Percentiles rank a stretch among this genome's conserved stretches.
These are phyloP conservation scores for Julus scandinavius DNA, from an alignment of 2,888 invertebrate genomes.

Conservation along the genomic window DNA sequence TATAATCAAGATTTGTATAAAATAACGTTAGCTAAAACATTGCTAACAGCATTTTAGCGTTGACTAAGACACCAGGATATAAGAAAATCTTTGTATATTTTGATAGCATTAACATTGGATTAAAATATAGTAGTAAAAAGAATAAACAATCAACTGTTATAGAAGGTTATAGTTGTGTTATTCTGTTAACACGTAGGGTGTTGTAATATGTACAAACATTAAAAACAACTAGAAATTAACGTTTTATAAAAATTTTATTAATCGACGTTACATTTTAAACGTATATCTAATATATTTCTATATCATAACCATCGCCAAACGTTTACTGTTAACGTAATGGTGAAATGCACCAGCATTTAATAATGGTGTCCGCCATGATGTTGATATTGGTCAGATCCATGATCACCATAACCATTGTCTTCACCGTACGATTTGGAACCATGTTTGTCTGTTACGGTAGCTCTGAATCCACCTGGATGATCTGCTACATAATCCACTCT, in stretches of 20 bases:
- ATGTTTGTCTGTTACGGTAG: slow-evolving; percentile 54
- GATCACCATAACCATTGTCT: background rate
- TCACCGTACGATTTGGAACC: slow-evolving; percentile 52
- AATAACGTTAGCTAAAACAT: too few species aligned
- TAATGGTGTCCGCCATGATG: background rate
- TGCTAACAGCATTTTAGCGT: too few species aligned
- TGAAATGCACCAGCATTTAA: background rate
- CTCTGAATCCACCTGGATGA: slow-evolving; percentile 56
- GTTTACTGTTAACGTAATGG: background rate
- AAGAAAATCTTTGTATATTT: too few species aligned
- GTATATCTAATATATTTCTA: background rate
- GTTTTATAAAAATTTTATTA: background rate
- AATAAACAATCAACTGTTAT: too few species aligned
- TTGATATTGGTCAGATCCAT: background rate
- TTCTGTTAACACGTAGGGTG: too few species aligned
- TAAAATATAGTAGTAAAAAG: too few species aligned
- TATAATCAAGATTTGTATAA: too few species aligned
- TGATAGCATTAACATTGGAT: too few species aligned
- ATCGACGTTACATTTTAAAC: background rate
- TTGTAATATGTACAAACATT: too few species aligned
- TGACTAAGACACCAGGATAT: too few species aligned
- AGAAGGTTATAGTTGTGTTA: too few species aligned
- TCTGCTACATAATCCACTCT: slow-evolving; percentile 55
- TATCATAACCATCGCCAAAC: background rate
- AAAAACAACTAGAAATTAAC: background rate